Conservation (phyloP, 2,797 vertebrate species). For the Chloroceryle inda region DNA sequence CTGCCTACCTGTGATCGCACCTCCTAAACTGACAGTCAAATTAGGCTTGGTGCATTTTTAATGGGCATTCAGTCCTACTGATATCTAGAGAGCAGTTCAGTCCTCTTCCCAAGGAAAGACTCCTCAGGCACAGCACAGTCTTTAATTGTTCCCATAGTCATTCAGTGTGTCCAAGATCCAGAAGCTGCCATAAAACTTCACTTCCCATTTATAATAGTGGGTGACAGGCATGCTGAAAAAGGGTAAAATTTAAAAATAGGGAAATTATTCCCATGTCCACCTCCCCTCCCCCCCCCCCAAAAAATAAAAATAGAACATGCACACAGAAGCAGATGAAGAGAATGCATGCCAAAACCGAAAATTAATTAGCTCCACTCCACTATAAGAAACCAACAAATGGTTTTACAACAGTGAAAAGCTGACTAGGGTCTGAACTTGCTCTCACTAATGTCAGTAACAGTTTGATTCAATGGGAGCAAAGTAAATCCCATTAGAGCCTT, state of each 20-base stretch:
- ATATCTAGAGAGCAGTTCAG: neutral
- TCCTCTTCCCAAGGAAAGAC: neutral
- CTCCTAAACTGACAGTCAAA: neutral
- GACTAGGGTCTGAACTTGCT: constrained; percentile 45
- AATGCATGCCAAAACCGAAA: neutral
- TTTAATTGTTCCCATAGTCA: constrained; percentile 22
- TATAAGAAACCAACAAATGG: constrained; percentile 45
- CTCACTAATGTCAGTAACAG: constrained; percentile 56
- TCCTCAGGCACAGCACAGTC: neutral
- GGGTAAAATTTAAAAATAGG: constrained; percentile 5
- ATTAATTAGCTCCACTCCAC: constrained; percentile 20
- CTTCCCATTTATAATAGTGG: neutral
- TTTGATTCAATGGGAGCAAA: constrained; percentile 59
- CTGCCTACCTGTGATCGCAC: neutral
- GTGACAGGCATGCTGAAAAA: neutral
- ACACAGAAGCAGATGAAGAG: constrained; percentile 16
- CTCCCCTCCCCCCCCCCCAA: accelerated
- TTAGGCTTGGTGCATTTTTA: neutral
- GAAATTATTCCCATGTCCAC: neutral
- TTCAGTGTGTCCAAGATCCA: neutral
- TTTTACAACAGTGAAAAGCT: constrained; percentile 42
- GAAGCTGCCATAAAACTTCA: neutral
- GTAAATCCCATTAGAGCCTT: constrained; percentile 67
- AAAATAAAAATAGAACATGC: neutral
- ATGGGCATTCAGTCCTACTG: neutral